Evolutionary conservation across 2,797 vertebrate species (phyloP), one percentile per base, ranked within the genome.

Genomic region (Enteromius afrohamiltoni): DNA sequence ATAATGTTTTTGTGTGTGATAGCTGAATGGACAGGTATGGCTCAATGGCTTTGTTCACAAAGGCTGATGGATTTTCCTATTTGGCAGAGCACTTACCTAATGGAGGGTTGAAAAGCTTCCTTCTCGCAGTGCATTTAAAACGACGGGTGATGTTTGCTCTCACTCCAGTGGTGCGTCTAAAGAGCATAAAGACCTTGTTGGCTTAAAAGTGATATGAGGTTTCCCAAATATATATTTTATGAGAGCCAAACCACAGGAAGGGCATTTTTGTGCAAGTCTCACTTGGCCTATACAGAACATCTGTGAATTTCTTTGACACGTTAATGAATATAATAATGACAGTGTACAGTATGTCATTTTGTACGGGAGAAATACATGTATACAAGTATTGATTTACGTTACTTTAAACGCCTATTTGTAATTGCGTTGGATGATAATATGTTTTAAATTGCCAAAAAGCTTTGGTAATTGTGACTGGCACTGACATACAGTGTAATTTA

Each of bases 211-310:
- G 8, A 65, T 29, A 34, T 73, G 60, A 67, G 47, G 64, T 77
- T 55, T 76, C 47, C 76, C 23, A 58, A 75, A 82, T 82, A 75
- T 53, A 51, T 42, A 42, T 82, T 74, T 67, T 53, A 75, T 82
- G 40, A 82, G 58, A 37, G 29, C 29, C 47, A 62, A 60, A 70
- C 9, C 34, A 31, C 67, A 31, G 37, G 37, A 60, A 29, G 2
- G 17, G 8, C 14, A n/a, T 45, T 68, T 79, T 23, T 80, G 34
- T 58, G 23, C 51, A 58, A 19, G 21, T 26, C 7, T n/a, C 10
- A 55, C 26, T 55, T 58, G 23, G 6, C 23, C 21, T 1, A 26
- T 58, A 8, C 5, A 29, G 31, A 80, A 26, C 31, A 79, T 70
- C 23, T 55, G 19, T 75, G 4, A 6, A 1, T 60, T 29, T 29